Conservation (phyloP, 2,797 vertebrate species). For the Fistularia tabacaria region DNA sequence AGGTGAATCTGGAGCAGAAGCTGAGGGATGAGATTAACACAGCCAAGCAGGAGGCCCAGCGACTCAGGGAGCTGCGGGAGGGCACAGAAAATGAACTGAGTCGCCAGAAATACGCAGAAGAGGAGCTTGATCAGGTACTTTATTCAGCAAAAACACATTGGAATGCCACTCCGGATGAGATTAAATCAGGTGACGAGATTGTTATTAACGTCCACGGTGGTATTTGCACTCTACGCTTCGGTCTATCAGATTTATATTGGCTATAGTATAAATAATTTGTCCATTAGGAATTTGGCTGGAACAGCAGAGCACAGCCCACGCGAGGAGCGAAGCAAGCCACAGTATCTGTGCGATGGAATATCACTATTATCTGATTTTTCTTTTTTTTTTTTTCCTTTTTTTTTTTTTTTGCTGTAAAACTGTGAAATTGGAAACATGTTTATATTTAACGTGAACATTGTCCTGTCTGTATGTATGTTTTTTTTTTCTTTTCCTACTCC, state of each 20-base stretch:
- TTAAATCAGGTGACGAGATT: too few species aligned
- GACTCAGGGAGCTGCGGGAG: constrained; percentile 89
- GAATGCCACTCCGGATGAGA: background rate
- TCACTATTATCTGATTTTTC: constrained; percentile 22
- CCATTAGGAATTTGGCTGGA: constrained; percentile 42
- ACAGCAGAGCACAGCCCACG: constrained; percentile 35
- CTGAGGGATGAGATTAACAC: constrained; percentile 93
- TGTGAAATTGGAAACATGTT: constrained; percentile 4
- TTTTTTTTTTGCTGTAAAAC: constrained; percentile 13
- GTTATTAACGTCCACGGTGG: constrained; percentile 13
- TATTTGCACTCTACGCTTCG: constrained; percentile 35
- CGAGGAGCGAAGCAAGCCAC: constrained; percentile 20
- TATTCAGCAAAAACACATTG: background rate
- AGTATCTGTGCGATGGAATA: constrained; percentile 19
- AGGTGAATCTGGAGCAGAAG: constrained; percentile 96
- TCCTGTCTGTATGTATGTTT: background rate
- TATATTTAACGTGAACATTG: background rate
- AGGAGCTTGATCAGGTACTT: constrained; percentile 91
- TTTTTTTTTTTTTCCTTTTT: constrained; percentile 17
- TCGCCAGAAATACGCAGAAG: constrained; percentile 93
- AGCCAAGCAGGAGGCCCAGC: constrained; percentile 94
- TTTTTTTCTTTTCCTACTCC: background rate
- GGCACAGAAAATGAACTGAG: constrained; percentile 95
- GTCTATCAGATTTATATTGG: constrained; percentile 27
- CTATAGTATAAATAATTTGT: constrained; percentile 47